These are phyloP conservation scores for Glyptemys insculpta DNA, from an alignment of 2,797 vertebrate genomes.

Conservation along the genomic window DNA sequence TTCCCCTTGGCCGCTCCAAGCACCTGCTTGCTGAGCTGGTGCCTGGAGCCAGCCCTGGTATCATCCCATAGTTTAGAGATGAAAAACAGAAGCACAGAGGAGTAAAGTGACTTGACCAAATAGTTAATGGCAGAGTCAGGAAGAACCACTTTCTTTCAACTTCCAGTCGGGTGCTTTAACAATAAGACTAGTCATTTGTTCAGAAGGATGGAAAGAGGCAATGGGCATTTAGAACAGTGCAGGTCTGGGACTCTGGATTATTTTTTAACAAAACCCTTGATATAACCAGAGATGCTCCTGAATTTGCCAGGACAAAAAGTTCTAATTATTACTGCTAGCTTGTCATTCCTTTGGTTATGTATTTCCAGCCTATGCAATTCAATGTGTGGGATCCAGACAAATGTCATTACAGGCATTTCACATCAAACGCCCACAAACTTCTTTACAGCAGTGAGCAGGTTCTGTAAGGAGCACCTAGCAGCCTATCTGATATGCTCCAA, in stretches of 20 bases:
- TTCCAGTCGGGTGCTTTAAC: not conserved
- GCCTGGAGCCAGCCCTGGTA: too few species aligned
- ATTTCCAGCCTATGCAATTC: not conserved
- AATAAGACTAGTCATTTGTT: not conserved
- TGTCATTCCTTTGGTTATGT: not conserved
- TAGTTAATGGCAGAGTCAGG: not conserved
- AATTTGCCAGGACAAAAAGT: not conserved
- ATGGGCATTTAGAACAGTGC: not conserved
- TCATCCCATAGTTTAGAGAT: not conserved
- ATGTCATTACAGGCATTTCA: not conserved
- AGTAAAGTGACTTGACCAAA: not conserved
- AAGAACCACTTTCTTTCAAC: not conserved
- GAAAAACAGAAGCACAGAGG: not conserved
- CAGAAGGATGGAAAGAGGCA: not conserved
- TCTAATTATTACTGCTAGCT: not conserved
- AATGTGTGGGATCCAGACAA: not conserved
- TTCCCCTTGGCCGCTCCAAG: too few species aligned
- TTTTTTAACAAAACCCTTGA: not conserved
- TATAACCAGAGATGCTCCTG: not conserved
- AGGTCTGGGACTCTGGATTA: not conserved
- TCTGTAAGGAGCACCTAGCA: rapidly evolving
- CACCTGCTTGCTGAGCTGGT: too few species aligned
- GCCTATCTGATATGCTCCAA: not conserved
- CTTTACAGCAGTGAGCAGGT: not conserved
- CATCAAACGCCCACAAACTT: not conserved